These are phyloP conservation scores for Platyura marginata DNA, from an alignment of 1,140 invertebrate genomes.

Conservation along the genomic window DNA sequence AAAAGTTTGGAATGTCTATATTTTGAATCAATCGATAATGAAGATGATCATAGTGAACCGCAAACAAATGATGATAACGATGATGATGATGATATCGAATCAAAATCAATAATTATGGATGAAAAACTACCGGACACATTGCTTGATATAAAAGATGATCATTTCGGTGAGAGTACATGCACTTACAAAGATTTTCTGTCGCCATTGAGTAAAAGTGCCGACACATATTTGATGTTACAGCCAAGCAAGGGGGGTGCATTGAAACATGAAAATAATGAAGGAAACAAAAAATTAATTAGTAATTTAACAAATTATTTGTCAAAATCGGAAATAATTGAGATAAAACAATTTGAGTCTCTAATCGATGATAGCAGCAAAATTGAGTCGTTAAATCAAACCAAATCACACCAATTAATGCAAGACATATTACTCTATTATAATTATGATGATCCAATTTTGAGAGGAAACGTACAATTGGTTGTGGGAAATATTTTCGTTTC, in stretches of 20 bases:
- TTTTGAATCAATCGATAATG: not conserved
- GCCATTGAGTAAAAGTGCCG: slow-evolving; percentile 15
- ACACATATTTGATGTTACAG: slow-evolving; percentile 9
- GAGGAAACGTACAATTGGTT: slow-evolving; percentile 45
- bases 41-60: not conserved
- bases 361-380: too few relatives aligned
- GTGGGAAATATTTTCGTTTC: slow-evolving; percentile 40
- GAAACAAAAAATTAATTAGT: not conserved
- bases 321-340: slow-evolving; percentile 16
- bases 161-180: slow-evolving; percentile 17
- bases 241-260: not conserved
- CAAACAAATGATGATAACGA: not conserved
- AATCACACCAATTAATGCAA: slow-evolving; percentile 28
- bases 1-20: not conserved
- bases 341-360: too few relatives aligned
- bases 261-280: not conserved
- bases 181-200: slow-evolving; percentile 12
- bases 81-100: not conserved
- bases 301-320: slow-evolving; percentile 7
- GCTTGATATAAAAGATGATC: slow-evolving; percentile 23
- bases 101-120: not conserved
- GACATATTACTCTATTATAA: slow-evolving; percentile 48
- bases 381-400: too few relatives aligned
- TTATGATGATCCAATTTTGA: slow-evolving; percentile 61
- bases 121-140: not conserved